phyloP scores from a whole-genome alignment of 2,797 vertebrate genomes.

The Nothura maculosa region DNA sequence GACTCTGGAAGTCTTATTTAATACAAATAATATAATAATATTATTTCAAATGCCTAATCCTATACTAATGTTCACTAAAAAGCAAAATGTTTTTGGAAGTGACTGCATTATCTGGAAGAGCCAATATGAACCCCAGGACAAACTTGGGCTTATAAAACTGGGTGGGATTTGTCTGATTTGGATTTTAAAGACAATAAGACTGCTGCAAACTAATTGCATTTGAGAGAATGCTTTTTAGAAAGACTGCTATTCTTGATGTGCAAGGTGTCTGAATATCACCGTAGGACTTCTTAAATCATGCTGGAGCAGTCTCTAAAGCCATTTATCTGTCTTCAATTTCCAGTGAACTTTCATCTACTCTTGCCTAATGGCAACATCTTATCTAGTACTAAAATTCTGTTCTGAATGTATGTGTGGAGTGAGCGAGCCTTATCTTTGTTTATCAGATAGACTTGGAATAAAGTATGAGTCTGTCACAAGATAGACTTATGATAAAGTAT shows the following conservation, averaged over 20 bases:
- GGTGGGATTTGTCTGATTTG: background rate
- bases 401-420: background rate
- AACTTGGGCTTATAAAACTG: background rate
- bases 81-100: background rate
- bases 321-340: background rate
- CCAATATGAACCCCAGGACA: background rate
- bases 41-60: background rate
- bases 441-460: background rate
- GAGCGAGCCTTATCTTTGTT: background rate
- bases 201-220: background rate
- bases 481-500: background rate
- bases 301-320: background rate
- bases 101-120: background rate
- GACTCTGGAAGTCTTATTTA: background rate
- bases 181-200: background rate
- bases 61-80: background rate
- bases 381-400: background rate
- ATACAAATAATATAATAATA: background rate
- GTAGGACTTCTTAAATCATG: background rate
- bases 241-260: background rate
- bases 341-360: background rate
- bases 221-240: background rate
- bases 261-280: background rate
- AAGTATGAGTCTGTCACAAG: too few species aligned
- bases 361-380: background rate